Conservation (phyloP, 2,113 vertebrate genomes). For the Neodon shergylaensis region DNA sequence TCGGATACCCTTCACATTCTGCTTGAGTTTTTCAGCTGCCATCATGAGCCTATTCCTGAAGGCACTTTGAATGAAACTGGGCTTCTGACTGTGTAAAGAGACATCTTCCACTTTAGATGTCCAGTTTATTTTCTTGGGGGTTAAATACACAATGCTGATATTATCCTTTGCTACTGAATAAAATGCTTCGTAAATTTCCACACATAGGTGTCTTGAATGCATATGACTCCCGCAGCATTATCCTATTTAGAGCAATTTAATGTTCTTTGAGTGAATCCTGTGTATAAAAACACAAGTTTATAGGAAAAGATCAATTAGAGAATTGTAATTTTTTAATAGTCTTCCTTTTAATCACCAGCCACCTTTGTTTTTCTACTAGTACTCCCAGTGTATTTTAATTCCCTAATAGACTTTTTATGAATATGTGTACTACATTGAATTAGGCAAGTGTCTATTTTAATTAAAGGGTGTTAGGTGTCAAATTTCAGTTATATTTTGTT, state of each 20-base stretch:
- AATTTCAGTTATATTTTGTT: constrained; percentile 43
- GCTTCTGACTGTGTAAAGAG: constrained; percentile 56
- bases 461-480: neutral
- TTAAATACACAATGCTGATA: constrained; percentile 62
- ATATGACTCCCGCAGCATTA: constrained; percentile 14
- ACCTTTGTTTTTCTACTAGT: no score
- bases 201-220: constrained; percentile 52
- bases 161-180: constrained; percentile 56
- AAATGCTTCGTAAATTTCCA: constrained; percentile 50
- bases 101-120: constrained; percentile 35
- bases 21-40: constrained; percentile 44
- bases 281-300: constrained; percentile 52
- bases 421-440: neutral
- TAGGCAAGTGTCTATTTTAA: neutral
- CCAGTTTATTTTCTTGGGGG: constrained; percentile 72
- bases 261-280: constrained; percentile 50
- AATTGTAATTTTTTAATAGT: constrained; percentile 12
- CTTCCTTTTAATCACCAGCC: neutral
- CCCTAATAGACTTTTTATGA: neutral
- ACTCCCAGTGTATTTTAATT: neutral
- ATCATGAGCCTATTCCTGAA: constrained; percentile 29
- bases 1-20: constrained; percentile 6
- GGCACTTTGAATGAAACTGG: neutral
- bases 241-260: constrained; percentile 61
- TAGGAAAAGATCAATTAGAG: constrained; percentile 38